Evolutionary conservation across 1,140 invertebrate species (phyloP).

Genomic region (Drosophila parabipectinata): DNA sequence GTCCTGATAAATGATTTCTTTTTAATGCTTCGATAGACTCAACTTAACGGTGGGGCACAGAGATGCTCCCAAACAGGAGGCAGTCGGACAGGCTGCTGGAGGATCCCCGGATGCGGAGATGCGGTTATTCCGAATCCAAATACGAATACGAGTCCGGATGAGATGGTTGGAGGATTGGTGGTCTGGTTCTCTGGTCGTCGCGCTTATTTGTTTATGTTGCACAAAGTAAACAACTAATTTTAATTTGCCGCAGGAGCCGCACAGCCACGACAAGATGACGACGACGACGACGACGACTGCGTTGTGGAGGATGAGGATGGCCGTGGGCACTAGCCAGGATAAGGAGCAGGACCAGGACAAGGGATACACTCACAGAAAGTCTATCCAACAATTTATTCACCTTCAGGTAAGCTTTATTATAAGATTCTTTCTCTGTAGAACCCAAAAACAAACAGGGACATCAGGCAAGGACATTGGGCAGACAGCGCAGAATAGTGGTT

Average conservation of each 20-base stretch:
- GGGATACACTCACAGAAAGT: constrained; percentile 27
- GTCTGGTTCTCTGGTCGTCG: constrained; percentile 39
- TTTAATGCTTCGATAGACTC: constrained; percentile 61
- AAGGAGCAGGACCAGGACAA: constrained; percentile 5
- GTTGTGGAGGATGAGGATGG: constrained; percentile 15
- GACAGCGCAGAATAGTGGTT: not conserved
- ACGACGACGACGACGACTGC: constrained; percentile 18
- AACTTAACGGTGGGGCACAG: constrained; percentile 21
- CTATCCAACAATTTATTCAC: too few species aligned
- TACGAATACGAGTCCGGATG: constrained; percentile 8
- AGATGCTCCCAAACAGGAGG: not conserved
- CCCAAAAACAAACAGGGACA: constrained; percentile 29
- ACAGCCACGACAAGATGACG: constrained; percentile 54
- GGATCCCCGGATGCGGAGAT: constrained; percentile 6
- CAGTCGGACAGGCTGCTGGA: too few species aligned
- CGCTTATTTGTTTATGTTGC: constrained; percentile 80
- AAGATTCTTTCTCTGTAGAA: not conserved
- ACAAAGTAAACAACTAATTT: constrained; percentile 81
- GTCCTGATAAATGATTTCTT: constrained; percentile 57
- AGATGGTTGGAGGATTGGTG: not conserved
- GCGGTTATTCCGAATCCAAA: constrained; percentile 14
- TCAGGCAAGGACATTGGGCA: constrained; percentile 18
- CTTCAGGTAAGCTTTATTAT: too few species aligned
- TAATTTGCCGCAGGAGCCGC: constrained; percentile 79
- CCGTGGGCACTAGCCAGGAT: constrained; percentile 28